Evolutionary conservation across 1,140 invertebrate genomes (phyloP).

Genomic region (Camponotus vicinus): DNA sequence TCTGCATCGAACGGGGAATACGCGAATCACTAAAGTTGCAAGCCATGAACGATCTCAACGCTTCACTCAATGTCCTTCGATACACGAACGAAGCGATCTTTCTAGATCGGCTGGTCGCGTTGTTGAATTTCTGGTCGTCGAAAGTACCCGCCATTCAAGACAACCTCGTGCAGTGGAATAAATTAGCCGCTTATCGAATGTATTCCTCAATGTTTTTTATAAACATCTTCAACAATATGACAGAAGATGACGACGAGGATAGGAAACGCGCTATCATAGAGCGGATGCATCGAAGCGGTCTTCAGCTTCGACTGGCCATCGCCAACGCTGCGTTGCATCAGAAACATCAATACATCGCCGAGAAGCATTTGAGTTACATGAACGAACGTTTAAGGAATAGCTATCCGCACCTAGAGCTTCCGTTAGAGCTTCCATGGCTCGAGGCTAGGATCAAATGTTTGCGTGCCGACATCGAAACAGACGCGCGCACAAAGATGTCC

Average conservation of each 20-base stretch:
- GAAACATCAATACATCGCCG: constrained; percentile 82
- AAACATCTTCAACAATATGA: not conserved
- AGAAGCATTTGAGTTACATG: constrained; percentile 75
- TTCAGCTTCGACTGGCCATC: constrained; percentile 75
- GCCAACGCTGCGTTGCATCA: constrained; percentile 82
- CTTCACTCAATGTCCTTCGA: constrained; percentile 68
- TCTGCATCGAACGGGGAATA: constrained; percentile 81
- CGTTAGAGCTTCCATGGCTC: constrained; percentile 61
- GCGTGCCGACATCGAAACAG: constrained; percentile 62
- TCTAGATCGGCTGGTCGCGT: not conserved
- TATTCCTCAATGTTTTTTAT: constrained; percentile 64
- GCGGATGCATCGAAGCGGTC: not conserved
- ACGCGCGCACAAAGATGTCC: constrained; percentile 47
- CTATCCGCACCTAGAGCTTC: constrained; percentile 11
- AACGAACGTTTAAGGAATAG: not conserved
- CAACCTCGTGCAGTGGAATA: constrained; percentile 79
- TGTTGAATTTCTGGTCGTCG: constrained; percentile 78
- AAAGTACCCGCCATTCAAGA: constrained; percentile 74
- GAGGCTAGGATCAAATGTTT: constrained; percentile 71
- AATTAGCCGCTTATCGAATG: constrained; percentile 75
- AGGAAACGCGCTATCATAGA: not conserved
- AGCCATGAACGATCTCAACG: constrained; percentile 82
- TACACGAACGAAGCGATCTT: constrained; percentile 37
- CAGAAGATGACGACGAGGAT: not conserved
- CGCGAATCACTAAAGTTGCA: constrained; percentile 82